phyloP scores from a whole-genome alignment of 2,113 vertebrate genomes.

The Dryoscopus gambensis region DNA sequence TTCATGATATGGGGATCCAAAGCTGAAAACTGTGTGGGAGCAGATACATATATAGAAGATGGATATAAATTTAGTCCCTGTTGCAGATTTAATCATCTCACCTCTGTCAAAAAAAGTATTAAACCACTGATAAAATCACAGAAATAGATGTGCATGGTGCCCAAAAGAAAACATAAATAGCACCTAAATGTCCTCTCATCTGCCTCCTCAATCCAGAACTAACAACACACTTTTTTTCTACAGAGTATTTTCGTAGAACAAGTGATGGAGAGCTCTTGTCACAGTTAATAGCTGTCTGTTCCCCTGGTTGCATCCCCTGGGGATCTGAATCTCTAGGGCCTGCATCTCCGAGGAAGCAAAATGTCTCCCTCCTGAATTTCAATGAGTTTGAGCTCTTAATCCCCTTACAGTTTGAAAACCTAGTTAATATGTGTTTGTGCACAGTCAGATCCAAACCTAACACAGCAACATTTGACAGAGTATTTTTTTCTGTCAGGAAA shows the following conservation, averaged over 20 bases:
- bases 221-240: neutral
- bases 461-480: neutral
- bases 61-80: neutral
- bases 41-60: neutral
- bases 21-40: neutral
- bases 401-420: neutral
- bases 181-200: neutral
- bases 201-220: neutral
- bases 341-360: neutral
- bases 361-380: neutral
- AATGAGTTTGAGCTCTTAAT: conserved; percentile 15
- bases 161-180: neutral
- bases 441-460: neutral
- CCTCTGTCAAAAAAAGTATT: neutral
- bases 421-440: neutral
- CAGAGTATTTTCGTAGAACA: neutral
- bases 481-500: neutral
- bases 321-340: conserved; percentile 2
- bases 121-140: neutral
- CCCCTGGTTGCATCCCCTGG: neutral
- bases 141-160: neutral
- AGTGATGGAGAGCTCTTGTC: neutral
- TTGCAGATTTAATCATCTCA: neutral
- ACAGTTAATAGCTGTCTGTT: conserved; percentile 11
- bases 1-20: neutral